phyloP scores from a whole-genome alignment of 2,113 vertebrate species.

The Oncorhynchus keta region DNA sequence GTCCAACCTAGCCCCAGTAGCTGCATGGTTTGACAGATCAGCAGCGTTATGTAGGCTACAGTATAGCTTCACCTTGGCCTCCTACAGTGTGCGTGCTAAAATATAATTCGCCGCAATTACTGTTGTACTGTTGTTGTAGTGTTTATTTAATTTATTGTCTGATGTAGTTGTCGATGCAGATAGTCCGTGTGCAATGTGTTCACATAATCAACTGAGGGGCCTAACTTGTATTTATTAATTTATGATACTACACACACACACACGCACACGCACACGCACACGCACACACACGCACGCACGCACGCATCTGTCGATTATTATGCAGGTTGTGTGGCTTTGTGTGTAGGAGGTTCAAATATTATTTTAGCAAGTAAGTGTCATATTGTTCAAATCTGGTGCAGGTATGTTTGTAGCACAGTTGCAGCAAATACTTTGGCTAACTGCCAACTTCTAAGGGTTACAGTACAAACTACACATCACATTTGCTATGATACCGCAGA shows the following conservation, averaged over 20 bases:
- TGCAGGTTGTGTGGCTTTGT: neutral
- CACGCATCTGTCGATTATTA: neutral
- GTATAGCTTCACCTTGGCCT: neutral
- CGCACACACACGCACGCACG: slow-evolving; percentile 25
- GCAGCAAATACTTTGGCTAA: neutral
- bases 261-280: neutral
- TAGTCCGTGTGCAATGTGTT: neutral
- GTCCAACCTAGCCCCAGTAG: slow-evolving; percentile 37
- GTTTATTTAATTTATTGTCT: neutral
- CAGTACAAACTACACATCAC: neutral
- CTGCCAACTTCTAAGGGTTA: neutral
- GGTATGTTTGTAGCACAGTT: neutral
- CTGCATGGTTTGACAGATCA: slow-evolving; percentile 67
- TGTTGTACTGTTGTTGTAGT: neutral
- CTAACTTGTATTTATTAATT: slow-evolving; percentile 46
- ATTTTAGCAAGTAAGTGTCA: neutral
- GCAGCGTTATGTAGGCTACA: slow-evolving; percentile 12
- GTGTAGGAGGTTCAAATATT: neutral
- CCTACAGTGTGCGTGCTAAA: neutral
- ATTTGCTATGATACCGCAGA: neutral
- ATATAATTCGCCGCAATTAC: slow-evolving; percentile 6
- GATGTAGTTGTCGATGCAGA: neutral
- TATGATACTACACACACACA: slow-evolving; percentile 33
- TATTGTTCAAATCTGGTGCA: neutral
- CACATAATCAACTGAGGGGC: slow-evolving; percentile 16